Evolutionary conservation across 2,888 invertebrate species (phyloP), one percentile per base, ranked within the genome.

Genomic region (Camptogramma bilineatum): DNA sequence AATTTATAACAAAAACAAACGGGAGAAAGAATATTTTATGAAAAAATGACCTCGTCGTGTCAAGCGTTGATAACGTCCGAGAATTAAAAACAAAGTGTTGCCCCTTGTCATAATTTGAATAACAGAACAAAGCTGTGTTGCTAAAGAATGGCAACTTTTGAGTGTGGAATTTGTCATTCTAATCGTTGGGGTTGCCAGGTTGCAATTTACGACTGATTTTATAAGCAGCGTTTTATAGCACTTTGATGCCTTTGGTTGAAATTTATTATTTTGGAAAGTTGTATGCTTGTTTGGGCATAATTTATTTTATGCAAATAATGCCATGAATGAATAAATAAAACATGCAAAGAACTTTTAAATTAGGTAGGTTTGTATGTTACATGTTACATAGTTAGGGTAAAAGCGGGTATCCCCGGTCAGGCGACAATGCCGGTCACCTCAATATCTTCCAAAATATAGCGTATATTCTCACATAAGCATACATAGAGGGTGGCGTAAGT

Each of bases 91-190:
- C 19, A 31, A 51, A 51, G 3, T 46, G 54, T 39, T 39, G 24
- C 31, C 13, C 24, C 17, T 50, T 21, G 56, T 18, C 50, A 18
- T 18, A 8, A 57, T 57, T 57, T 57, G 48, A 39, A 50, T 57
- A 50, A 24, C 42, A 57, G 39, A 57, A n/a, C 19, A 21, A 50
- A 39, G 50, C 24, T 39, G 21, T 21, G 48, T 48, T 48, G n/a
- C 19, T 48, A 44, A 48, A 48, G 48, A 48, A 48, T 21, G 48
- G 10, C 21, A 19, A 48, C 19, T 48, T 48, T 48, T 21, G 48
- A 48, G 48, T 28, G 48, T 18, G 21, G 21, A 19, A 48, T 48
- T 48, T 48, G 19, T 48, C 48, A 48, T 21, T 48, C 48, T 48
- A 48, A 48, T 48, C 48, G 48, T 17, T 48, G 21, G 48, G 48